Evolutionary conservation across 2,888 invertebrate genomes (phyloP), one percentile per base, ranked within the genome.

Genomic region (Ceratothoa steindachneri): DNA sequence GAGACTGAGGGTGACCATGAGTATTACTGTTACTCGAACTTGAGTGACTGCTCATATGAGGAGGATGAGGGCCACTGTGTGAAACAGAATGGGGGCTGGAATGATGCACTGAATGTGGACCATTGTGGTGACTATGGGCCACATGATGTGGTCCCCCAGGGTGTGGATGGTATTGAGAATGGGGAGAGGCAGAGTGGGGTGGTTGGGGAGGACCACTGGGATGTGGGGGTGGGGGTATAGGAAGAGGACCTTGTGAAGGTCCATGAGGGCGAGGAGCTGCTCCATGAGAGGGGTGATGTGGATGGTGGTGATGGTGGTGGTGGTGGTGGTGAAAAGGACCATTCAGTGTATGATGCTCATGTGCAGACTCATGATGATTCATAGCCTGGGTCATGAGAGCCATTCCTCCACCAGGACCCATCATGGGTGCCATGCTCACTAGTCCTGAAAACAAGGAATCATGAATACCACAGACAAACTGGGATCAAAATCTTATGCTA

Each of bases 361-460:
- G 75, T 53, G 71, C 77, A 64, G 74, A 75, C n/a, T 77, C 77
- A 51, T 74, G 74, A 72, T 75, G 74, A 71, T 75, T 75, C 74
- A 74, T 77, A 52, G 75, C 72, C 72, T 74, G 74, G 15, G 73
- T 75, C 74, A 75, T 72, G 55, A 76, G 71, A 30, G 78, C 75
- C 78, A 79, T 73, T 69, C 76, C 78, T 55, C 75, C 78, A 64
- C 75, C 70, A 41, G 75, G 78, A 52, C 73, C 78, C 75, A 79
- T 79, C 78, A 79, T 79, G 73, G 78, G 78, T 70, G 73, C 78
- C 73, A 79, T 79, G 78, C 75, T 79, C 71, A 75, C 78, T 74
- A 79, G 31, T 22, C 78, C 78, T 79, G 66, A 22, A 67, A 30
- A 12, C 9, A 4, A 30, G 3, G 4, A 60, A 28, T 4, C 24